Percentiles rank a stretch among this genome's conserved stretches.
phyloP scores from a whole-genome alignment of 2,113 vertebrate genomes.

The Zingel zingel region DNA sequence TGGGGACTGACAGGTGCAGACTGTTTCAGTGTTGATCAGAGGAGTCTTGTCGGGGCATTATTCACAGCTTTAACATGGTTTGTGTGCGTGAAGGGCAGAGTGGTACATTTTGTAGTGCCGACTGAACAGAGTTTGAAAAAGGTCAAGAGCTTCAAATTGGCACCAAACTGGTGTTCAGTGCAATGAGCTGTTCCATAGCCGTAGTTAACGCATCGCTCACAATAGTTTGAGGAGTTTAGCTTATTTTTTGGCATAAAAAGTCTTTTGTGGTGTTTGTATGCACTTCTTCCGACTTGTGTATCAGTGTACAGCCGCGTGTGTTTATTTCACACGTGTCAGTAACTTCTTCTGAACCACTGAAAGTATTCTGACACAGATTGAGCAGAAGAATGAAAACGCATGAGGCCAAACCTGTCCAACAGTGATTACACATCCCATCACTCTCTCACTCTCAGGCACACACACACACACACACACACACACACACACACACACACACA shows the following conservation, averaged over 20 bases:
- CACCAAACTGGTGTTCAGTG: neutral
- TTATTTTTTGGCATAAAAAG: neutral
- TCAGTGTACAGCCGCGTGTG: neutral
- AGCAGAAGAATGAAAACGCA: slow-evolving; percentile 6
- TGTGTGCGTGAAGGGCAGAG: neutral
- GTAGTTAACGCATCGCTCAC: neutral
- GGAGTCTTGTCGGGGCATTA: neutral
- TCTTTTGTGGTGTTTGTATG: neutral
- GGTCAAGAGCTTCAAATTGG: neutral
- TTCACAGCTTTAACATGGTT: neutral
- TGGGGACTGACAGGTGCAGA: slow-evolving; percentile 5
- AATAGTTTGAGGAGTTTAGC: neutral
- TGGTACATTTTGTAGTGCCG: neutral
- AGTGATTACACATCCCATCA: neutral
- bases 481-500: neutral
- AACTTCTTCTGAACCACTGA: neutral
- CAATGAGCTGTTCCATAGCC: neutral
- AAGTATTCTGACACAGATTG: neutral
- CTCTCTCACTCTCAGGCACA: neutral
- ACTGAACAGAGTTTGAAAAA: neutral
- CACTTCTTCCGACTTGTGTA: neutral
- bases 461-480: neutral
- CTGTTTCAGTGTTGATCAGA: neutral
- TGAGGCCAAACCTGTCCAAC: slow-evolving; percentile 45
- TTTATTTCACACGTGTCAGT: neutral